Evolutionary conservation across 2,113 vertebrate genomes (phyloP).

Genomic region (Crocuta crocuta): DNA sequence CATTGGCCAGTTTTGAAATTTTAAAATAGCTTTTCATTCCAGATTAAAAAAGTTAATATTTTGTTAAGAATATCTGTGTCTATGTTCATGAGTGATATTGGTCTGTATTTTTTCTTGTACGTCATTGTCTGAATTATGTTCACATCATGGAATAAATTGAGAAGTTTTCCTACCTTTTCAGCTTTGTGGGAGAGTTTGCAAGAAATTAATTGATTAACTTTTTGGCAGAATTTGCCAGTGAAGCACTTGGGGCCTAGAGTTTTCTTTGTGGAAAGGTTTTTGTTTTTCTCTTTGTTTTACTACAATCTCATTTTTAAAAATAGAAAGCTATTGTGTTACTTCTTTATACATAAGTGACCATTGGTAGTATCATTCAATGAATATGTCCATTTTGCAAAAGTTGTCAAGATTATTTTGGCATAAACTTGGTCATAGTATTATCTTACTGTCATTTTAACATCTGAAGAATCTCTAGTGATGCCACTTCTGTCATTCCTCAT

Average conservation of each 20-base stretch:
- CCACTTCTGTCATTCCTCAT: not conserved
- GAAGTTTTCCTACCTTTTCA: not conserved
- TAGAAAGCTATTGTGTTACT: not conserved
- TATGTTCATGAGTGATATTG: not conserved
- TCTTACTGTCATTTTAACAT: not conserved
- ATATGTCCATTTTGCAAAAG: not conserved
- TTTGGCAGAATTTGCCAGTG: not conserved
- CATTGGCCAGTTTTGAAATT: not conserved
- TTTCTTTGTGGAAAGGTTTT: not conserved
- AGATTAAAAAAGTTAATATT: not conserved
- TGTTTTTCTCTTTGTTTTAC: not conserved
- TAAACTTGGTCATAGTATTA: not conserved
- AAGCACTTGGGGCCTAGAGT: not conserved
- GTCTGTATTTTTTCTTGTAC: not conserved
- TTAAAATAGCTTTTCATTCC: not conserved
- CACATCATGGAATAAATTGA: not conserved
- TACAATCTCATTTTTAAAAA: not conserved
- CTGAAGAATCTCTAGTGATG: not conserved
- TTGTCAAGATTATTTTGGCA: not conserved
- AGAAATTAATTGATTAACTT: not conserved
- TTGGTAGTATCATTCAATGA: constrained; percentile 4
- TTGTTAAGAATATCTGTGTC: not conserved
- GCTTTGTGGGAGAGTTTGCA: not conserved
- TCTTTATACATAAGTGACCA: not conserved
- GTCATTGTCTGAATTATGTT: not conserved